Evolutionary conservation across 2,888 invertebrate genomes (phyloP).

Genomic region (Caenorhabditis sinica): DNA sequence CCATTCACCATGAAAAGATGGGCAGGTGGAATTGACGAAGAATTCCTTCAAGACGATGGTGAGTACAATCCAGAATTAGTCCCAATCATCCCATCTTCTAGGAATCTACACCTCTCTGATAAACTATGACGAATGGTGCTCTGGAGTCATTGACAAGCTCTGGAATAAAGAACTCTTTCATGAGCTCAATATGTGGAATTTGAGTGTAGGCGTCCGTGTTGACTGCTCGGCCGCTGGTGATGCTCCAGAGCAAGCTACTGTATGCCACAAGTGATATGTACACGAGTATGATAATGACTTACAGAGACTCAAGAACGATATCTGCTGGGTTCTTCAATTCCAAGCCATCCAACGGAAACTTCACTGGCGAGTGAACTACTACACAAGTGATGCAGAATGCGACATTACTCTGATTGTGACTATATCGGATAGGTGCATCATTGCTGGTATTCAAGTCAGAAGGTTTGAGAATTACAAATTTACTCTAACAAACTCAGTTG

Average conservation of each 20-base stretch:
- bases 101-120: background rate
- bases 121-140: background rate
- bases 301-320: constrained; percentile 23
- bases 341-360: background rate
- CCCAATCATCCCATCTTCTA: background rate
- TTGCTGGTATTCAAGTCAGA: constrained; percentile 32
- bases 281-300: background rate
- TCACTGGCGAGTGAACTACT: constrained; percentile 12
- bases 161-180: constrained; percentile 14
- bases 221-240: constrained; percentile 22
- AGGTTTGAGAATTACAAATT: background rate
- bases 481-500: background rate
- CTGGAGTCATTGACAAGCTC: background rate
- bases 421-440: constrained; percentile 23
- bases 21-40: background rate
- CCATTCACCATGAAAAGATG: constrained; percentile 28
- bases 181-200: background rate
- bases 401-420: constrained; percentile 25
- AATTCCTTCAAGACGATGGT: background rate
- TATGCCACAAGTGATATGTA: background rate
- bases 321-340: constrained; percentile 35
- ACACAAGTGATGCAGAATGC: background rate
- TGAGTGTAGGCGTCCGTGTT: constrained; percentile 23
- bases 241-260: background rate
- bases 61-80: background rate